phyloP scores from a whole-genome alignment of 2,797 vertebrate genomes.

The Salmo trutta region DNA sequence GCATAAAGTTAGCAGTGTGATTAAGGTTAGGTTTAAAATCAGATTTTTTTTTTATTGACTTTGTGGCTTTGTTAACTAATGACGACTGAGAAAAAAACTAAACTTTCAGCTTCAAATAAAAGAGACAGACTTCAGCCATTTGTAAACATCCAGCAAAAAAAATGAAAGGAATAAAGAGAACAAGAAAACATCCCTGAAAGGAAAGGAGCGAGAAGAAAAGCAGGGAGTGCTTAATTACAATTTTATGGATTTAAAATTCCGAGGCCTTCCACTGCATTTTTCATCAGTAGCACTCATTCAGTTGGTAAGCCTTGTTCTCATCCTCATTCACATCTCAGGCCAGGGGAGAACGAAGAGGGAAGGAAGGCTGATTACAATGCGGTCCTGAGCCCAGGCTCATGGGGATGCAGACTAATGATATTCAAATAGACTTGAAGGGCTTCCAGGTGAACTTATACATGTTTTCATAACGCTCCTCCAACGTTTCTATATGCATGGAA shows the following conservation, averaged over 20 bases:
- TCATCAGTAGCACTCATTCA: not conserved
- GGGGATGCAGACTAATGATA: constrained; percentile 19
- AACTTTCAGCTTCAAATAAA: not conserved
- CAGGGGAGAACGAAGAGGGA: not conserved
- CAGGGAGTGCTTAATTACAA: not conserved
- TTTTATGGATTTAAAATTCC: constrained; percentile 7
- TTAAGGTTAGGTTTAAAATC: too few relatives aligned
- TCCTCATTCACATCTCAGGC: not conserved
- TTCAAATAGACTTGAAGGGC: constrained; percentile 16
- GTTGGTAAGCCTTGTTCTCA: not conserved
- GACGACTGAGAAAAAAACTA: not conserved
- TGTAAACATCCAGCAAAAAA: not conserved
- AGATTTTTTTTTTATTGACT: too few relatives aligned
- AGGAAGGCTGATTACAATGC: not conserved
- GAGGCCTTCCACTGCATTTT: not conserved
- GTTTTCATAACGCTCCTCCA: not conserved
- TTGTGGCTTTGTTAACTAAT: too few relatives aligned
- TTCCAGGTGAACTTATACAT: not conserved
- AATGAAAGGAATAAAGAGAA: too few relatives aligned
- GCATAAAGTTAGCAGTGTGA: too few relatives aligned
- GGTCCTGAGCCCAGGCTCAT: not conserved
- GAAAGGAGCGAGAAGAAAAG: not conserved
- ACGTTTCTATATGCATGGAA: not conserved
- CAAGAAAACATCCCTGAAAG: not conserved
- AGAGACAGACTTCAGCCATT: not conserved